Percentiles rank a stretch among this genome's conserved stretches.
Evolutionary conservation across 2,113 vertebrate species (phyloP).

Genomic region (Eidolon helvum): DNA sequence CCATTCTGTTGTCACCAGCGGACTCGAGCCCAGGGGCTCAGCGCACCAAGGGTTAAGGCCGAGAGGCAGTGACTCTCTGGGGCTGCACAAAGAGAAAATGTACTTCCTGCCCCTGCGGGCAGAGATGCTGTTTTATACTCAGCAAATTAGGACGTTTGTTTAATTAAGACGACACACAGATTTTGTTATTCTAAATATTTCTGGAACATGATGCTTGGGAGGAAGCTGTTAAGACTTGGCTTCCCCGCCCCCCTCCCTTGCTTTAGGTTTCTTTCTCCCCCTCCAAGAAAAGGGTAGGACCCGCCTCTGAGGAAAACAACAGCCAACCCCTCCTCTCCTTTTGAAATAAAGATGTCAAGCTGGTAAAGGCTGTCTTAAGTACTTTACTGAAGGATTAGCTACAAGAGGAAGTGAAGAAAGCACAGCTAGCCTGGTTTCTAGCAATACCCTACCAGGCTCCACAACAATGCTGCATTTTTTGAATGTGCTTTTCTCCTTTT

Average conservation of each 20-base stretch:
- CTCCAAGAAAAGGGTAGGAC: constrained; percentile 43
- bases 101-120: constrained; percentile 46
- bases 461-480: constrained; percentile 54
- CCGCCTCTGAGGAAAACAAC: constrained; percentile 41
- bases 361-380: constrained; percentile 62
- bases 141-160: constrained; percentile 71
- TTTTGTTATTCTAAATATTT: constrained; percentile 75
- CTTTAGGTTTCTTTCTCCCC: constrained; percentile 28
- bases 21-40: background rate
- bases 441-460: constrained; percentile 44
- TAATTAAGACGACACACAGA: constrained; percentile 62
- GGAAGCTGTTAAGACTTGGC: constrained; percentile 51
- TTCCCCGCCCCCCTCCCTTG: background rate
- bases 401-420: constrained; percentile 55
- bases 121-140: constrained; percentile 62
- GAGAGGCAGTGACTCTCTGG: constrained; percentile 41
- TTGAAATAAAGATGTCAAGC: constrained; percentile 71
- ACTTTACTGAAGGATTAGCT: constrained; percentile 57
- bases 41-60: constrained; percentile 64
- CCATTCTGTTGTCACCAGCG: background rate
- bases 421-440: background rate
- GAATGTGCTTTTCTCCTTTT: constrained; percentile 33
- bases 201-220: constrained; percentile 70
- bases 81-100: constrained; percentile 57
- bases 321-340: constrained; percentile 53